Base-by-base conservation (phyloP, 2,888 invertebrate genomes). In the Nymphalis c-album region DNA sequence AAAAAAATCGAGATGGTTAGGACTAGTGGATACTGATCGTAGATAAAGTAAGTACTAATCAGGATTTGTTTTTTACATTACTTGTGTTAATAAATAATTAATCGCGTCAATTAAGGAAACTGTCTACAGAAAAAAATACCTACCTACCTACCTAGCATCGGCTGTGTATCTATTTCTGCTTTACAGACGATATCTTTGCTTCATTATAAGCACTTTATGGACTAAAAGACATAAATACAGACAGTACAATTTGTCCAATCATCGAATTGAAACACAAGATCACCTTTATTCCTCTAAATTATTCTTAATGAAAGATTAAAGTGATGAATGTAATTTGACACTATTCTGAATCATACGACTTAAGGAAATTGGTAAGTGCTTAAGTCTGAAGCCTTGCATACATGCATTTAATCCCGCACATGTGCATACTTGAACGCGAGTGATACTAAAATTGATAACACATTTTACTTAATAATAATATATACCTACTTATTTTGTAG, bases 311-410 rank as follows among this genome's bases (percentile, higher is more conserved):
- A 55, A 63, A 50, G 57, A 63, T 69, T 67, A 60, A 60, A 67
- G 46, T 20, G 51, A 59, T 57, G 51, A 53, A 45, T 63, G 66
- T 66, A 63, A 69, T 60, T 61, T 53, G 69, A 67, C 60, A 45
- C 69, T 58, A 26, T 63, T 67, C 63, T 66, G 60, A 67, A 67
- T 69, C 57, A 69, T 69, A 20, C 60, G 17, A 26, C 46, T 16
- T 5, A 60, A 69, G 60, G 60, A 67, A 63, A 69, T 63, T 31
- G 40, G 22, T 57, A 67, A 61, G 60, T 63, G 63, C 55, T 50
- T 63, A 53, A 60, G 17, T 63, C 60, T 53, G 69, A 67, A 51
- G 61, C 61, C 31, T 63, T 31, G 17, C 55, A 58, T 57, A 63
- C 61, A 63, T 67, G 40, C 50, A 55, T 31, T 60, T 53, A 51